Evolutionary conservation across 2,113 vertebrate genomes (phyloP).

Genomic region (Tragelaphus buxtoni): DNA sequence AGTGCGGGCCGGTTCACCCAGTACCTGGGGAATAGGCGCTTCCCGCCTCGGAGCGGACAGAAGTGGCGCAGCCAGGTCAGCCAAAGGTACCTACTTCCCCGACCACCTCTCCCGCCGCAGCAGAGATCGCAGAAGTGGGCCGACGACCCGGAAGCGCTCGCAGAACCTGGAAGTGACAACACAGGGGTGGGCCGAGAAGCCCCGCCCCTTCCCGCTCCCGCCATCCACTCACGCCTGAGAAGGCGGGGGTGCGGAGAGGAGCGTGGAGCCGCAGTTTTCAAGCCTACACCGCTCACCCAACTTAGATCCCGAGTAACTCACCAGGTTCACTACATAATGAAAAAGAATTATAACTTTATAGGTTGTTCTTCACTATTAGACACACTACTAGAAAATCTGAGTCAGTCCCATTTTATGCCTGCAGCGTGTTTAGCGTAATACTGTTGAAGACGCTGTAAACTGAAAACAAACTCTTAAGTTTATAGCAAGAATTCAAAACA

Average conservation of each 20-base stretch:
- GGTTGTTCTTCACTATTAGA: neutral
- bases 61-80: neutral
- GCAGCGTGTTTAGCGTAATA: neutral
- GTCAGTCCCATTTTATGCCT: neutral
- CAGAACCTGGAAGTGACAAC: slow-evolving; percentile 48
- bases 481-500: neutral
- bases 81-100: neutral
- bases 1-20: neutral
- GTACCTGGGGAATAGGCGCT: slow-evolving; percentile 39
- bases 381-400: neutral
- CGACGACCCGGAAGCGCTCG: slow-evolving; percentile 59
- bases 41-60: neutral
- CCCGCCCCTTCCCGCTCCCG: neutral
- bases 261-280: neutral
- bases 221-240: neutral
- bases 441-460: neutral
- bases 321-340: neutral
- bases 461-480: neutral
- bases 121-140: neutral
- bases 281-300: rapidly evolving
- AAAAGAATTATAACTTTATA: neutral
- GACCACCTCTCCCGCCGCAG: neutral
- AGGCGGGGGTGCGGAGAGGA: too few species aligned
- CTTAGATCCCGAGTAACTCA: neutral
- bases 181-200: rapidly evolving